Percentiles rank a stretch among this genome's conserved stretches.
Evolutionary conservation across 2,797 vertebrate genomes (phyloP).

Genomic region (Podargus strigoides): DNA sequence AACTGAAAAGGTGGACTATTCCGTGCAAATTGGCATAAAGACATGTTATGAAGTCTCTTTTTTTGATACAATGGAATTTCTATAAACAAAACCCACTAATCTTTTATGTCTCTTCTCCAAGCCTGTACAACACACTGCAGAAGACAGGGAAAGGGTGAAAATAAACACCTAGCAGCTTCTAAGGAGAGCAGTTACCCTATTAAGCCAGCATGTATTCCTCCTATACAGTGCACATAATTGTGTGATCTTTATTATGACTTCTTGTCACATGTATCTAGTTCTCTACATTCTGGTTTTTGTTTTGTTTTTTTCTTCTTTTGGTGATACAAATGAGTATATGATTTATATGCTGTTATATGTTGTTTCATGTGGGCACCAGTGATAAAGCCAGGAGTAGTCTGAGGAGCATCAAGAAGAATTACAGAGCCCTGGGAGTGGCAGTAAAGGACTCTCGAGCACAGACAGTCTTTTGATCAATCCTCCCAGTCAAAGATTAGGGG

Average conservation of each 20-base stretch:
- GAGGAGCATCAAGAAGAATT: too few species aligned
- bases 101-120: neutral
- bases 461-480: too few species aligned
- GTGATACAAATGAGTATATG: neutral
- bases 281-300: neutral
- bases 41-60: neutral
- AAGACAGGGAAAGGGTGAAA: neutral
- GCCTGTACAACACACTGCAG: neutral
- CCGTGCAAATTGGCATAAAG: neutral
- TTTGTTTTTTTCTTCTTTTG: neutral
- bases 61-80: neutral
- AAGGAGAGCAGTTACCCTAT: too few species aligned
- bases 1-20: too few species aligned
- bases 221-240: neutral
- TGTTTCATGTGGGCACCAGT: too few species aligned
- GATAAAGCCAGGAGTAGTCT: too few species aligned
- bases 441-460: too few species aligned
- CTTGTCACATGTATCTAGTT: neutral
- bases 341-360: too few species aligned
- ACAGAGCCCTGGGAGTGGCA: too few species aligned
- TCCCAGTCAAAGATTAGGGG: too few species aligned
- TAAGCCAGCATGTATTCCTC: neutral
- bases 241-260: neutral
- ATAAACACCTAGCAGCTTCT: neutral
- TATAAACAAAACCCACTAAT: too few species aligned